These are phyloP conservation scores for Anticlea derivata DNA, from an alignment of 2,888 invertebrate genomes.

Conservation along the genomic window DNA sequence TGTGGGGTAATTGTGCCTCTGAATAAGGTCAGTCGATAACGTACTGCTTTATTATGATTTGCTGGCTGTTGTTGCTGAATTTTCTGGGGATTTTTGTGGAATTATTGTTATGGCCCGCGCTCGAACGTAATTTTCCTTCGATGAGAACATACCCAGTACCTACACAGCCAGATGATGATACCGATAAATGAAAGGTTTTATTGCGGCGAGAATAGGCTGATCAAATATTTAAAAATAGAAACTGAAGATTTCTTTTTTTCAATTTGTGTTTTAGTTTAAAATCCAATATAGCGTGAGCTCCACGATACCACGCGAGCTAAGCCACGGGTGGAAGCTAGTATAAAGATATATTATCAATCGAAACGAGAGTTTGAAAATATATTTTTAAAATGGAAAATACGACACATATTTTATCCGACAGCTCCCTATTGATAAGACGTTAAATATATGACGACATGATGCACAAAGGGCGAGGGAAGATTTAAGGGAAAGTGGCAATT, in stretches of 20 bases:
- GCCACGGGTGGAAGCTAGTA: too few species aligned
- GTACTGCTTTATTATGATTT: conserved; percentile 27
- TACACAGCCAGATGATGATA: background rate
- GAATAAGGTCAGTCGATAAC: conserved; percentile 37
- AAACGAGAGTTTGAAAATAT: conserved; percentile 5
- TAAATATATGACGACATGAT: conserved; percentile 61
- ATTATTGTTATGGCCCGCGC: background rate
- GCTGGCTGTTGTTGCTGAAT: conserved; percentile 2
- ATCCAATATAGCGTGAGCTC: too few species aligned
- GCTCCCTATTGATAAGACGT: conserved; percentile 44
- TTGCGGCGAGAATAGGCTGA: too few species aligned
- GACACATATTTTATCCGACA: conserved; percentile 32
- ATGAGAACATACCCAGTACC: background rate
- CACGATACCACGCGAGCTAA: too few species aligned
- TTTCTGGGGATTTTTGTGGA: conserved; percentile 5
- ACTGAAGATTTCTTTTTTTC: too few species aligned
- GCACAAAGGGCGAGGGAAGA: conserved; percentile 59
- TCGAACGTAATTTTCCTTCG: background rate
- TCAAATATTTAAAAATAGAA: too few species aligned
- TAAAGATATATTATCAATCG: too few species aligned
- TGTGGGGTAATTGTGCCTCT: conserved; percentile 31
- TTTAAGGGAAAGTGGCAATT: conserved; percentile 73
- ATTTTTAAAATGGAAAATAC: conserved; percentile 20
- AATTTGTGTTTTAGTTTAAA: too few species aligned
- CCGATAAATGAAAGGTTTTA: too few species aligned